Percentiles rank a stretch among this genome's conserved stretches.
Conservation (phyloP, 2,113 vertebrate genomes). For the Raja brachyura region DNA sequence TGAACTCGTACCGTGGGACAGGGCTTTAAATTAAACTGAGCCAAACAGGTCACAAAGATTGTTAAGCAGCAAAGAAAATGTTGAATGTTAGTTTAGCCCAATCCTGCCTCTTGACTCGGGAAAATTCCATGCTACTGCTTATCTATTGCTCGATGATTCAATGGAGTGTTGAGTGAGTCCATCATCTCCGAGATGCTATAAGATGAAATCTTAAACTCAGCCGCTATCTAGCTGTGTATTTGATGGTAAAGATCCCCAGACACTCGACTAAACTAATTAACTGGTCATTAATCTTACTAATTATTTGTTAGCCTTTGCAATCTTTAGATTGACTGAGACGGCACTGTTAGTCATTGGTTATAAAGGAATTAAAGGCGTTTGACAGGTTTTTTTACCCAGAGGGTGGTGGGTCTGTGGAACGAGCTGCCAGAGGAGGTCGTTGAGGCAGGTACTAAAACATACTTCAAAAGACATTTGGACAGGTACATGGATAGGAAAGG, state of each 20-base stretch:
- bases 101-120: neutral
- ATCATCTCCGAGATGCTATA: neutral
- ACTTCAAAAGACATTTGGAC: too few relatives aligned
- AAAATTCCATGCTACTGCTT: neutral
- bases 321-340: neutral
- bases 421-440: too few relatives aligned
- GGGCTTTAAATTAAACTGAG: too few relatives aligned
- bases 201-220: neutral
- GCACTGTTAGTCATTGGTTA: neutral
- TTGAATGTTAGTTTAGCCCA: neutral
- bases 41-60: neutral
- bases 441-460: too few relatives aligned
- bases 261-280: neutral
- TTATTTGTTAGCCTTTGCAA: neutral
- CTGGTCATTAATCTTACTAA: neutral
- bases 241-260: neutral
- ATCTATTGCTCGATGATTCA: neutral
- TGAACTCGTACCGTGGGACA: too few relatives aligned
- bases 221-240: neutral
- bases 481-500: too few relatives aligned
- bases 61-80: neutral
- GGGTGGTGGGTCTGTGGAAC: too few relatives aligned
- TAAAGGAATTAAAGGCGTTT: neutral
- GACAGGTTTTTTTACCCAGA: too few relatives aligned
- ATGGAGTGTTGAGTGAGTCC: neutral